Percentiles rank a stretch among this genome's conserved stretches.
Evolutionary conservation across 2,888 invertebrate genomes (phyloP).

Genomic region (Ferrisia virgata): DNA sequence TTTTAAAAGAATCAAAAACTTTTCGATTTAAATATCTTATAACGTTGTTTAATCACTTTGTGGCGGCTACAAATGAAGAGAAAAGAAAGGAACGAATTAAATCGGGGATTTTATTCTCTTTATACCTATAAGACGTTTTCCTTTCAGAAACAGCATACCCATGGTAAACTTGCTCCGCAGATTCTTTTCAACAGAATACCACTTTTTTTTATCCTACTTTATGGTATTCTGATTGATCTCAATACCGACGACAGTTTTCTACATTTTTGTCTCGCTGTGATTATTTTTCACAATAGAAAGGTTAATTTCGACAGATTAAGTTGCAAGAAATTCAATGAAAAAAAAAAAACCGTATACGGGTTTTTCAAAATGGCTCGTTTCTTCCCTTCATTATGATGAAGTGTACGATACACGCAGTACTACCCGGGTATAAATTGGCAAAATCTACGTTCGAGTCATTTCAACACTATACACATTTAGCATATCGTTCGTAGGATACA

Average conservation of each 20-base stretch:
- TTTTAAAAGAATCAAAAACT: constrained; percentile 17
- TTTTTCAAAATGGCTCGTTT: too few relatives aligned
- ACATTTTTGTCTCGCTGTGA: not conserved
- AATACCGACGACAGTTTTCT: not conserved
- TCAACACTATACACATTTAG: too few relatives aligned
- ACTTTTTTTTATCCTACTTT: too few relatives aligned
- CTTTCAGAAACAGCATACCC: not conserved
- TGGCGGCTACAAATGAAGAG: not conserved
- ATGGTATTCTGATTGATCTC: not conserved
- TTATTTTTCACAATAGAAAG: not conserved
- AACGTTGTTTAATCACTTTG: constrained; percentile 9
- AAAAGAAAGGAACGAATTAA: not conserved
- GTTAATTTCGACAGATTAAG: not conserved
- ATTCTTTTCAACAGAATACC: not conserved
- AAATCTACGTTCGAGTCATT: too few relatives aligned
- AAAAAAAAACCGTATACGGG: too few relatives aligned
- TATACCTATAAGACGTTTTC: not conserved
- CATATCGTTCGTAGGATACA: not conserved
- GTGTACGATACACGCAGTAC: too few relatives aligned
- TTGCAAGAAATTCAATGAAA: not conserved
- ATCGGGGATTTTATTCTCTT: not conserved
- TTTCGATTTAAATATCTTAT: constrained; percentile 5
- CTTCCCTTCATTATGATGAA: too few relatives aligned
- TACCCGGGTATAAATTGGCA: too few relatives aligned
- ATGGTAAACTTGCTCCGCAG: not conserved